A percentile compares a stretch with the other conserved stretches of the same genome.
Conservation (phyloP, 2,797 vertebrate genomes). For the Sparidentex hasta region DNA sequence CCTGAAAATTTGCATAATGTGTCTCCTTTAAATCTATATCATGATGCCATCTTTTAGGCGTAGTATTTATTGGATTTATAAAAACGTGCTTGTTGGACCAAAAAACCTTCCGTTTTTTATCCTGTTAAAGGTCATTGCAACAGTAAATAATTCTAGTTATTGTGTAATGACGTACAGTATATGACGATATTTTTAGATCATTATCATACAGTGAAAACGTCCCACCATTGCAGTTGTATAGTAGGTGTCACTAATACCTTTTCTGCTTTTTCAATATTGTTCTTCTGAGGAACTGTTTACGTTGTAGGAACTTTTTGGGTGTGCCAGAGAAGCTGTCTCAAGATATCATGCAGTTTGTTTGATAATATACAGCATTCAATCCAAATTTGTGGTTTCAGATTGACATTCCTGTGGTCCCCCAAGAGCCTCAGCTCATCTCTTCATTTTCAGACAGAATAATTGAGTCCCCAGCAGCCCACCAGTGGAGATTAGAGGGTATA, state of each 20-base stretch:
- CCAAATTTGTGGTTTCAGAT: constrained; percentile 49
- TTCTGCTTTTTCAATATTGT: background rate
- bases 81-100: too few relatives aligned
- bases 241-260: background rate
- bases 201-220: too few relatives aligned
- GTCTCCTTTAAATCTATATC: too few relatives aligned
- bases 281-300: background rate
- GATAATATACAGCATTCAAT: constrained; percentile 30
- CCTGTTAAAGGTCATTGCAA: too few relatives aligned
- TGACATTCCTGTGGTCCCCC: constrained; percentile 55
- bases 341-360: constrained; percentile 48
- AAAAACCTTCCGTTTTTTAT: too few relatives aligned
- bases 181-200: too few relatives aligned
- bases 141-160: too few relatives aligned
- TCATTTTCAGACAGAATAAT: constrained; percentile 73
- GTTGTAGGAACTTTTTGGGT: background rate
- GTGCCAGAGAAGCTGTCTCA: background rate
- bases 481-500: constrained; percentile 72
- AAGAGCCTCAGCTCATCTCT: constrained; percentile 69
- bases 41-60: too few relatives aligned
- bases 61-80: too few relatives aligned
- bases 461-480: constrained; percentile 72
- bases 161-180: too few relatives aligned
- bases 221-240: too few relatives aligned
- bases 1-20: too few relatives aligned